These are phyloP conservation scores for Galago senegalensis DNA, from an alignment of 2,797 vertebrate genomes.

Conservation along the genomic window DNA sequence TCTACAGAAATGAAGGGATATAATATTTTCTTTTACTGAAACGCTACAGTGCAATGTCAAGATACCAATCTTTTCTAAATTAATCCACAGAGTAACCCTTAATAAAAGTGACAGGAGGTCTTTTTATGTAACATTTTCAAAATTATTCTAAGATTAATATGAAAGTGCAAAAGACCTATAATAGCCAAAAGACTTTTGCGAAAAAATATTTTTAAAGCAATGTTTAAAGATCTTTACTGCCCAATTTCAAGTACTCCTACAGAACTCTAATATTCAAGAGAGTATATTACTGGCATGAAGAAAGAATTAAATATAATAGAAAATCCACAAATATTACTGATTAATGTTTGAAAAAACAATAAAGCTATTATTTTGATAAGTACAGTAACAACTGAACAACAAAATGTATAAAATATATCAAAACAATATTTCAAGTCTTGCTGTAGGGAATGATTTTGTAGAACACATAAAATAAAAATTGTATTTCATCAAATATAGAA, in stretches of 20 bases:
- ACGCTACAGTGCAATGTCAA: background rate
- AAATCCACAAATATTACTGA: background rate
- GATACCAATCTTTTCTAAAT: background rate
- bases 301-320: background rate
- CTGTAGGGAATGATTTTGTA: background rate
- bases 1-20: background rate
- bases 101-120: background rate
- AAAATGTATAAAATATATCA: background rate
- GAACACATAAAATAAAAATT: background rate
- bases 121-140: conserved; percentile 19
- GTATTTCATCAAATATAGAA: conserved; percentile 39
- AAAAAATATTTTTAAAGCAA: background rate
- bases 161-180: background rate
- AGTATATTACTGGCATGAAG: background rate
- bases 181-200: background rate
- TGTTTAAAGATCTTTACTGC: background rate
- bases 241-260: background rate
- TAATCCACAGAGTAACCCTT: background rate
- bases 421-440: background rate
- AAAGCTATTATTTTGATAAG: background rate
- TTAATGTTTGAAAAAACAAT: background rate
- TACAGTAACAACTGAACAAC: background rate
- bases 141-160: conserved; percentile 46
- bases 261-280: background rate
- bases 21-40: background rate